Percentiles rank a stretch among this genome's conserved stretches.
Evolutionary conservation across 2,797 vertebrate species (phyloP).

Genomic region (Danio choprae): DNA sequence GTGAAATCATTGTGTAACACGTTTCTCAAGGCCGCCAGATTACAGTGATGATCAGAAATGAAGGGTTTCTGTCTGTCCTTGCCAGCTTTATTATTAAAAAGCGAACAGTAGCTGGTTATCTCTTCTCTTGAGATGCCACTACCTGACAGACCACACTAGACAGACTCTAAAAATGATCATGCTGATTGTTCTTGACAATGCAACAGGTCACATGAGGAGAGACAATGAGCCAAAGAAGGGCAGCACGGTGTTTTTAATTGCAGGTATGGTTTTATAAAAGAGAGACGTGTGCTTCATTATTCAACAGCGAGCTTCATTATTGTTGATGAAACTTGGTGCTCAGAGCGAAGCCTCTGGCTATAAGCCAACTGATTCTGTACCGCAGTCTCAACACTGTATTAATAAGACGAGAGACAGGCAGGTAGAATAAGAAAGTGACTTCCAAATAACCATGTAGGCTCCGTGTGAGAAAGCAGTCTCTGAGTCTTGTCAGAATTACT

Average conservation of each 20-base stretch:
- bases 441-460: background rate
- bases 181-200: background rate
- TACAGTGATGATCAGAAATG: slow-evolving; percentile 12
- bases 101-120: background rate
- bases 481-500: background rate
- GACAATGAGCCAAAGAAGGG: background rate
- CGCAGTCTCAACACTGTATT: slow-evolving; percentile 39
- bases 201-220: background rate
- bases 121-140: background rate
- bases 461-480: slow-evolving; percentile 21
- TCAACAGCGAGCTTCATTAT: slow-evolving; percentile 54
- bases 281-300: slow-evolving; percentile 51
- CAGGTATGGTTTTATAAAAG: slow-evolving; percentile 40
- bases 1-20: slow-evolving; percentile 5
- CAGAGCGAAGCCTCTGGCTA: slow-evolving; percentile 53
- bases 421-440: background rate
- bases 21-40: slow-evolving; percentile 43
- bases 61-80: slow-evolving; percentile 16
- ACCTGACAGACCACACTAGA: slow-evolving; percentile 1
- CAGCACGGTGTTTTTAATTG: slow-evolving; percentile 31
- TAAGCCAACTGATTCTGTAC: slow-evolving; percentile 42
- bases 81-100: slow-evolving; percentile 2
- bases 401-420: slow-evolving; percentile 49
- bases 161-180: background rate
- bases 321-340: slow-evolving; percentile 53